Evolutionary conservation across 1,140 invertebrate genomes (phyloP).

Genomic region (Oedothorax gibbosus): DNA sequence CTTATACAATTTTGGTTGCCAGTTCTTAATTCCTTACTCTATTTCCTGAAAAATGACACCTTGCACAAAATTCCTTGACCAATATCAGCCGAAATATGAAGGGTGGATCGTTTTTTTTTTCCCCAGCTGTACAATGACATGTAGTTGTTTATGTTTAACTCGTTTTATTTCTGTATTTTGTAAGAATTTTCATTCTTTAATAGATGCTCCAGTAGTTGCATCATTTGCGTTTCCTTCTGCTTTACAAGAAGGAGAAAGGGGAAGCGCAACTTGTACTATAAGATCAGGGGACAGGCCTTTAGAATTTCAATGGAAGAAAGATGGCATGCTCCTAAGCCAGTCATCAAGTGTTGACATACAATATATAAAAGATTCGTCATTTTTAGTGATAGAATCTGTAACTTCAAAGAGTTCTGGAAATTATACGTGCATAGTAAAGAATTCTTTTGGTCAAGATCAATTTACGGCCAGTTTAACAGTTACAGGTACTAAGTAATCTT

Average conservation of each 20-base stretch:
- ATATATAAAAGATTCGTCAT: constrained; percentile 24
- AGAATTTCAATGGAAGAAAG: constrained; percentile 52
- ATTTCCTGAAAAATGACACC: too few species aligned
- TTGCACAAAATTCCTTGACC: too few species aligned
- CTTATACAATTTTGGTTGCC: too few species aligned
- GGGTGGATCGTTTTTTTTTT: too few species aligned
- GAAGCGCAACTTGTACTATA: constrained; percentile 35
- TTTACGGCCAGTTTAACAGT: constrained; percentile 77
- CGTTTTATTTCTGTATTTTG: too few species aligned
- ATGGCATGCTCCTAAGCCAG: constrained; percentile 7
- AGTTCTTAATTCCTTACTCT: too few species aligned
- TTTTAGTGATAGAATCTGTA: constrained; percentile 53
- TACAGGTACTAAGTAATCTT: constrained; percentile 74
- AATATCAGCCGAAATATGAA: too few species aligned
- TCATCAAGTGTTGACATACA: constrained; percentile 27
- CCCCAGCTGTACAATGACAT: too few species aligned
- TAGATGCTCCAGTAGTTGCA: constrained; percentile 34
- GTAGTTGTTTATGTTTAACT: too few species aligned
- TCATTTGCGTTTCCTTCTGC: constrained; percentile 32
- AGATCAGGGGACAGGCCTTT: constrained; percentile 37
- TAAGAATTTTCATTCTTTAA: background rate
- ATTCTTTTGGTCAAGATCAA: constrained; percentile 75
- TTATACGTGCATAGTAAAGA: constrained; percentile 73
- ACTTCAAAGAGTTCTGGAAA: constrained; percentile 61
- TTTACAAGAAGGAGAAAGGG: constrained; percentile 51